Percentiles rank a stretch among this genome's conserved stretches.
phyloP scores from a whole-genome alignment of 2,797 vertebrate genomes.

The Schizothorax lantsangensis region DNA sequence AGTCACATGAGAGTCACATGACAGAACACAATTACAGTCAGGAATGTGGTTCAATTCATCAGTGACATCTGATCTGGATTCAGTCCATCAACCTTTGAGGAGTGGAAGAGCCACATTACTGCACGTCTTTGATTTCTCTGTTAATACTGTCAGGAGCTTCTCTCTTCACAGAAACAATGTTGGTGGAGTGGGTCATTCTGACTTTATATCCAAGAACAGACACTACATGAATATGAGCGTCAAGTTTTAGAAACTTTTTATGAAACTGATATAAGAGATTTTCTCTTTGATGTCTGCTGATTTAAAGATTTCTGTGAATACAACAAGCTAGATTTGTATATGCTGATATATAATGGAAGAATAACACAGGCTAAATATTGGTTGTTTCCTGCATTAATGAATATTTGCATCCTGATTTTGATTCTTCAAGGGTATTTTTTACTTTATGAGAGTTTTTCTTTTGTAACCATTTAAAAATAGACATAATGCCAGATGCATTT shows the following conservation, averaged over 20 bases:
- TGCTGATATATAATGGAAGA: not conserved
- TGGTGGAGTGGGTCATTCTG: not conserved
- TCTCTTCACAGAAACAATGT: not conserved
- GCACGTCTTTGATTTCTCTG: not conserved
- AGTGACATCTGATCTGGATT: not conserved
- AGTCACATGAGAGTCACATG: not conserved
- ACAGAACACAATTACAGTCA: not conserved
- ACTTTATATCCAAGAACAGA: not conserved
- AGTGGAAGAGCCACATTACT: conserved; percentile 19
- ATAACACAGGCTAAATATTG: not conserved
- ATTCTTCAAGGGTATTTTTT: not conserved
- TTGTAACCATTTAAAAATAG: not conserved
- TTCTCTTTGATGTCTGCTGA: not conserved
- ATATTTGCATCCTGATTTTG: not conserved
- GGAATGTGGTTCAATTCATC: conserved; percentile 19
- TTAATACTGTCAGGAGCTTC: too few species aligned
- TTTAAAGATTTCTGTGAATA: not conserved
- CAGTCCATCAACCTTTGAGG: not conserved
- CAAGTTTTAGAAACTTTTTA: not conserved
- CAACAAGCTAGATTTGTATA: not conserved
- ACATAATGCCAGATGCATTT: not conserved
- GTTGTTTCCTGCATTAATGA: not conserved
- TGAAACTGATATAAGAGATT: not conserved
- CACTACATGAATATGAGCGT: not conserved
- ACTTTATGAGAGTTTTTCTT: not conserved